Conservation (phyloP, 2,113 vertebrate species). For the Myrmophylax atrothorax region DNA sequence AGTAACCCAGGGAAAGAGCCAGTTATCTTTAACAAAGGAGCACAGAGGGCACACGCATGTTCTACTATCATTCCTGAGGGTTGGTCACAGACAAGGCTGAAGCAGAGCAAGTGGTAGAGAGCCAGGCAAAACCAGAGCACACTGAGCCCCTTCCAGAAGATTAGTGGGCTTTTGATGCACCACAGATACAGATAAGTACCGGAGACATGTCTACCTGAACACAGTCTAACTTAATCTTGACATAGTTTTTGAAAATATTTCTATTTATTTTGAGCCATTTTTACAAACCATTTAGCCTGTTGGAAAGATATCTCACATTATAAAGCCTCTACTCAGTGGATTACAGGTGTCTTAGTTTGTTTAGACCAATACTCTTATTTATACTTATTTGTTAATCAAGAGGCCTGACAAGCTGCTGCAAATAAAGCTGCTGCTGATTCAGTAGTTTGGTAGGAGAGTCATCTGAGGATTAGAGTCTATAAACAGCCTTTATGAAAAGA, state of each 20-base stretch:
- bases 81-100: background rate
- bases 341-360: background rate
- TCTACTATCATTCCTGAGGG: background rate
- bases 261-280: background rate
- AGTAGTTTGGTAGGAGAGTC: background rate
- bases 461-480: background rate
- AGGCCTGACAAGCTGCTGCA: background rate
- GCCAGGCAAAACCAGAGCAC: background rate
- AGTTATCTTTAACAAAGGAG: background rate
- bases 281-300: background rate
- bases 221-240: background rate
- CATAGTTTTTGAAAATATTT: background rate
- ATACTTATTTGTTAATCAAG: slow-evolving; percentile 5
- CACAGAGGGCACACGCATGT: background rate
- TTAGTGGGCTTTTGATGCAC: background rate
- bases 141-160: background rate
- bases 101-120: background rate
- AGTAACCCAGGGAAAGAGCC: background rate
- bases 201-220: background rate
- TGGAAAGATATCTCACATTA: background rate
- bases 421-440: slow-evolving; percentile 1
- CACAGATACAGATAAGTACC: background rate
- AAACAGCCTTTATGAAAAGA: slow-evolving; percentile 1
- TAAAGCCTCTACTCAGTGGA: background rate
- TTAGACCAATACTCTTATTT: background rate